Conservation (phyloP, 2,888 invertebrate species). For the Opisthograptis luteolata region DNA sequence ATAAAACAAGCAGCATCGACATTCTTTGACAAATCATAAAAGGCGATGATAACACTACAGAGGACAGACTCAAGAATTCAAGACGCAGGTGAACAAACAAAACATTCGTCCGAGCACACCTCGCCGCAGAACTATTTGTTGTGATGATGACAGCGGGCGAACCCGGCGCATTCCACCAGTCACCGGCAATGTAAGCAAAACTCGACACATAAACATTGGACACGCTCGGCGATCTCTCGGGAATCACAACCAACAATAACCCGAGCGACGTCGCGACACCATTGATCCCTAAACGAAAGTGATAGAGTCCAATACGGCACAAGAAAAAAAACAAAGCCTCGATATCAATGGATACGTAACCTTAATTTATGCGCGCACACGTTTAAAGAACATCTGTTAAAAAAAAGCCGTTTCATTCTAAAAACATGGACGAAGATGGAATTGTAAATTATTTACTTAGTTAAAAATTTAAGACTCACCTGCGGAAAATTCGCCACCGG, state of each 20-base stretch:
- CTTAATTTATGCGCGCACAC: slow-evolving; percentile 60
- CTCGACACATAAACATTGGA: slow-evolving; percentile 37
- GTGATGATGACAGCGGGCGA: slow-evolving; percentile 46
- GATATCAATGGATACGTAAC: slow-evolving; percentile 34
- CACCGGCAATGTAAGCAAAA: slow-evolving; percentile 32
- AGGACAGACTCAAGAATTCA: slow-evolving; percentile 42
- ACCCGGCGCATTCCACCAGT: slow-evolving; percentile 49
- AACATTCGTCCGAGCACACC: slow-evolving; percentile 28
- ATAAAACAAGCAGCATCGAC: background rate
- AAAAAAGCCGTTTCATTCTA: slow-evolving; percentile 29
- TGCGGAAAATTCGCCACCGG: slow-evolving; percentile 45
- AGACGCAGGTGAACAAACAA: slow-evolving; percentile 52
- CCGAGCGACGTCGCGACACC: slow-evolving; percentile 5
- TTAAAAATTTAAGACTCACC: slow-evolving; percentile 56
- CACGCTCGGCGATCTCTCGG: slow-evolving; percentile 31
- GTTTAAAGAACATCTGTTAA: slow-evolving; percentile 57
- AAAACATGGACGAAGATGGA: slow-evolving; percentile 13
- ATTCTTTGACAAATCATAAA: slow-evolving; percentile 13
- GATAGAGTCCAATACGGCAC: slow-evolving; percentile 24
- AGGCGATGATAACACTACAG: slow-evolving; percentile 25
- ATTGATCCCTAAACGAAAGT: slow-evolving; percentile 16
- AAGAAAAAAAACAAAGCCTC: slow-evolving; percentile 18
- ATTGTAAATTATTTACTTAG: slow-evolving; percentile 1
- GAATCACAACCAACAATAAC: slow-evolving; percentile 25
- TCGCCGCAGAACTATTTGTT: slow-evolving; percentile 43